Evolutionary conservation across 2,113 vertebrate species (phyloP).

Genomic region (Pandion haliaetus): DNA sequence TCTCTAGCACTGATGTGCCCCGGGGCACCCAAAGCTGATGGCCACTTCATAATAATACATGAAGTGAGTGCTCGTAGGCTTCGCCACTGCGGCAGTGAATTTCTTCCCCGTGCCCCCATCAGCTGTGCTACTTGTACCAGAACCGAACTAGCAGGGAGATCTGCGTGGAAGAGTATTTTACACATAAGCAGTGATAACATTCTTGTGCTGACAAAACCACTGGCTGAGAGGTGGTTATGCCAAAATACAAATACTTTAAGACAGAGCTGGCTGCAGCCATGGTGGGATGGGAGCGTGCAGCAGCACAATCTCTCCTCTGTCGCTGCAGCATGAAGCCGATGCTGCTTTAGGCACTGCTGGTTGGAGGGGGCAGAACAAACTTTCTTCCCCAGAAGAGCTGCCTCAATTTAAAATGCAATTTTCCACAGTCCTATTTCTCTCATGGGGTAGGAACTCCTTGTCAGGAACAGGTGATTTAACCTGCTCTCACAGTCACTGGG

Average conservation of each 20-base stretch:
- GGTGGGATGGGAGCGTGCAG: neutral
- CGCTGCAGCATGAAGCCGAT: neutral
- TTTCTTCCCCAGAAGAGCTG: neutral
- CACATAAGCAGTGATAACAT: neutral
- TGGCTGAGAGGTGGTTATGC: neutral
- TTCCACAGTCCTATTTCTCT: neutral
- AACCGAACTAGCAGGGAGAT: neutral
- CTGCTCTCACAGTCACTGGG: neutral
- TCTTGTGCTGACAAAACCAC: neutral
- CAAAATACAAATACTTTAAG: neutral
- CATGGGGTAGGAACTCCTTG: neutral
- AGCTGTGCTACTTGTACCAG: neutral
- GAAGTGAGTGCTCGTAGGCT: neutral
- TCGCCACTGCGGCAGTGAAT: accelerated
- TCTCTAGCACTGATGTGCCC: neutral
- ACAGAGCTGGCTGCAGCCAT: neutral
- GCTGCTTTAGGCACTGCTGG: neutral
- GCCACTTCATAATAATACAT: accelerated
- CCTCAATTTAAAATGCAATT: neutral
- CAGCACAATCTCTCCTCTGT: neutral
- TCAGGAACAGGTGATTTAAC: neutral
- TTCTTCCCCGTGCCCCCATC: neutral
- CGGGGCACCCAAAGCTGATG: neutral
- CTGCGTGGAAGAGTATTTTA: neutral
- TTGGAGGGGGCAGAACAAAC: neutral